Percentiles rank a stretch among this genome's conserved stretches.
These are phyloP conservation scores for Xiphophorus maculatus DNA, from an alignment of 2,113 vertebrate species.

Conservation along the genomic window DNA sequence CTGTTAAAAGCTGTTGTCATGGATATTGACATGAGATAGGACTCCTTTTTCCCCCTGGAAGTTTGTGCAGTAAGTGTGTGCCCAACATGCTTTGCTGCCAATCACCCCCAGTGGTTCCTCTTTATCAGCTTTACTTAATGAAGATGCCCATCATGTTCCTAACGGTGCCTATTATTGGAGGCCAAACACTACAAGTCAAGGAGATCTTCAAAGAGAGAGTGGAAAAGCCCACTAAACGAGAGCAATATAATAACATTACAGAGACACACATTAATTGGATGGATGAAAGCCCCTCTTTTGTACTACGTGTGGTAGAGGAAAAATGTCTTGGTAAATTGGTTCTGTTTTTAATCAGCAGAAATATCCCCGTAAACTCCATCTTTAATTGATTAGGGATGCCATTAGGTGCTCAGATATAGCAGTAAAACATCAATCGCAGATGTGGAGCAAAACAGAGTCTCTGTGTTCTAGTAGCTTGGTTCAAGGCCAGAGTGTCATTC, in stretches of 20 bases:
- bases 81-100: constrained; percentile 15
- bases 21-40: not conserved
- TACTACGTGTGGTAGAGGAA: constrained; percentile 39
- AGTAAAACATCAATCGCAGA: constrained; percentile 49
- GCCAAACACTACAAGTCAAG: constrained; percentile 13
- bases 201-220: constrained; percentile 26
- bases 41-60: not conserved
- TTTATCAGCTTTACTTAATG: constrained; percentile 54
- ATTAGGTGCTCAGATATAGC: constrained; percentile 50
- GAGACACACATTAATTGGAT: constrained; percentile 40
- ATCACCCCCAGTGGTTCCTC: constrained; percentile 34
- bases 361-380: constrained; percentile 52
- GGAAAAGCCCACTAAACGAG: constrained; percentile 32
- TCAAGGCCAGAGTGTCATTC: constrained; percentile 56
- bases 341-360: constrained; percentile 61
- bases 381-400: constrained; percentile 69
- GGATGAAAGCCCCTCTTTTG: constrained; percentile 46
- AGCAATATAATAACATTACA: constrained; percentile 35
- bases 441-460: constrained; percentile 41
- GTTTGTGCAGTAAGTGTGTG: not conserved
- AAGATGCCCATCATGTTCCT: constrained; percentile 58
- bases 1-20: not conserved
- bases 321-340: constrained; percentile 53
- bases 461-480: constrained; percentile 47
- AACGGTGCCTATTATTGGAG: constrained; percentile 23